Evolutionary conservation across 1,140 invertebrate genomes (phyloP).

Genomic region (Apis laboriosa): DNA sequence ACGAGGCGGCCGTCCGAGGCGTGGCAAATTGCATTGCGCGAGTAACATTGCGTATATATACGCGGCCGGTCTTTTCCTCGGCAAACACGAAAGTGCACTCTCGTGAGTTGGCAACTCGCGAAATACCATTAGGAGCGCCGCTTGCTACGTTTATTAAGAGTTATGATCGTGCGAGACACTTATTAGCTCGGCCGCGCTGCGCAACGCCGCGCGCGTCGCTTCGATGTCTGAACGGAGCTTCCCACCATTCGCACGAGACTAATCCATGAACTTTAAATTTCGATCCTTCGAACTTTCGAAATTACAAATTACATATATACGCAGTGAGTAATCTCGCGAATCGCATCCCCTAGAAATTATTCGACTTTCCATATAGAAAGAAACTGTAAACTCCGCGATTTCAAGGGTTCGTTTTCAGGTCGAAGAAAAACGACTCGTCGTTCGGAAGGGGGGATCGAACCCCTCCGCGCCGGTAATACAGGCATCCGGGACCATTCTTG

Average conservation of each 20-base stretch:
- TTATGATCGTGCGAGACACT: constrained; percentile 61
- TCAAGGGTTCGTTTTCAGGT: background rate
- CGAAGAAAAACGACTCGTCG: background rate
- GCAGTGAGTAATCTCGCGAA: too few relatives aligned
- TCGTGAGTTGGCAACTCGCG: constrained; percentile 55
- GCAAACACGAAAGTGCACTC: constrained; percentile 65
- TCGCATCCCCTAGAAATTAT: too few relatives aligned
- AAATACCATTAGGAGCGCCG: constrained; percentile 58
- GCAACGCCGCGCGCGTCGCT: background rate
- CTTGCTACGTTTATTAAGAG: constrained; percentile 64
- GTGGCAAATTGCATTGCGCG: constrained; percentile 50
- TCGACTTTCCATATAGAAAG: too few relatives aligned
- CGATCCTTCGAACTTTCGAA: too few relatives aligned
- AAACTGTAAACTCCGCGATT: background rate
- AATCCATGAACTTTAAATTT: too few relatives aligned
- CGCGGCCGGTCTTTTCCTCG: constrained; percentile 42
- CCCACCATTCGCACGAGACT: too few relatives aligned
- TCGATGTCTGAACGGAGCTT: constrained; percentile 21
- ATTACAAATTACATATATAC: too few relatives aligned
- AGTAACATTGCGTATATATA: constrained; percentile 34
- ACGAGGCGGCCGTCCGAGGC: constrained; percentile 9
- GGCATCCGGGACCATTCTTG: constrained; percentile 64
- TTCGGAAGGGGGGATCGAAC: background rate
- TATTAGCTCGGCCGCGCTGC: constrained; percentile 46
- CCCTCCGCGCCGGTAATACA: constrained; percentile 52